These are phyloP conservation scores for Parochlus steinenii DNA, from an alignment of 2,888 invertebrate species.

Conservation along the genomic window DNA sequence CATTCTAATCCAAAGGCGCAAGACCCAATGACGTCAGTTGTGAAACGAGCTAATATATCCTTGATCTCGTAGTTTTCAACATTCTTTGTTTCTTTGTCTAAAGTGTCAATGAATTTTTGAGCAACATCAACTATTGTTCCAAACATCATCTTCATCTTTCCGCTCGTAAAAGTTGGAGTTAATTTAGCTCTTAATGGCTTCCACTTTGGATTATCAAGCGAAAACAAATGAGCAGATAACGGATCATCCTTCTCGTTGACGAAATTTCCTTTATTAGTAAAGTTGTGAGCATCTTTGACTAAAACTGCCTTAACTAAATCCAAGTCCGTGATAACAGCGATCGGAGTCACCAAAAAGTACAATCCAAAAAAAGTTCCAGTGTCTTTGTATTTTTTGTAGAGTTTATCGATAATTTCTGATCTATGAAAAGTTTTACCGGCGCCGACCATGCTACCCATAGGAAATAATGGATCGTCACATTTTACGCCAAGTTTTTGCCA, in stretches of 20 bases:
- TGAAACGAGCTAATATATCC: constrained; percentile 23
- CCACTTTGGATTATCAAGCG: constrained; percentile 17
- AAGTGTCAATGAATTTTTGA: not conserved
- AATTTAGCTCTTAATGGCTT: constrained; percentile 14
- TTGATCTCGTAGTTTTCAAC: constrained; percentile 19
- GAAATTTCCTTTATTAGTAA: constrained; percentile 17
- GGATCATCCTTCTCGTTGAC: constrained; percentile 18
- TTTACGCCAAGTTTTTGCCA: too few species aligned
- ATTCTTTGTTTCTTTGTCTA: not conserved
- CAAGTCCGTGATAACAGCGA: constrained; percentile 17
- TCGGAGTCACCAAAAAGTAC: constrained; percentile 12
- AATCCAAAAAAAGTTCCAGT: constrained; percentile 6
- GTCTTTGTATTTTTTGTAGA: too few species aligned
- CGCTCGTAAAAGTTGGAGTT: constrained; percentile 15
- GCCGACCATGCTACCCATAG: constrained; percentile 4
- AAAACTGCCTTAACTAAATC: constrained; percentile 18
- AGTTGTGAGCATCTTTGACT: constrained; percentile 18
- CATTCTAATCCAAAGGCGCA: constrained; percentile 34
- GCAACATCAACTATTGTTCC: constrained; percentile 5
- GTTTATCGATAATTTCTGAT: too few species aligned
- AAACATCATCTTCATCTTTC: constrained; percentile 20
- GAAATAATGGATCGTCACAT: too few species aligned
- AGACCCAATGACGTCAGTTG: constrained; percentile 33
- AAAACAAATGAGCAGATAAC: constrained; percentile 17
- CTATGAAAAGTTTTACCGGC: not conserved